These are phyloP conservation scores for Hippocampus abdominalis DNA, from an alignment of 2,113 vertebrate species.

Conservation along the genomic window DNA sequence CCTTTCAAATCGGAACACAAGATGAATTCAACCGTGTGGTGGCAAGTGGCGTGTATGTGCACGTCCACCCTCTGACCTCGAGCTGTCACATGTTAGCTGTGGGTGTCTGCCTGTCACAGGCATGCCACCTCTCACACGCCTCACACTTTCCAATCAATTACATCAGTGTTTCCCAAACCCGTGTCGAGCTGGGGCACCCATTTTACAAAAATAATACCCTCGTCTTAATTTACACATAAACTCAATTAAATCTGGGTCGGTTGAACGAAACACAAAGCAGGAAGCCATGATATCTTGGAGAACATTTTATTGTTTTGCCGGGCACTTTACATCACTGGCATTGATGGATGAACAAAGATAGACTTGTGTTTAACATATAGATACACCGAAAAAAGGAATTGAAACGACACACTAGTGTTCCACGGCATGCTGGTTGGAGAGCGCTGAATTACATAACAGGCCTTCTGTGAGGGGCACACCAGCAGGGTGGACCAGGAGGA, in stretches of 20 bases:
- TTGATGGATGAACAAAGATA: background rate
- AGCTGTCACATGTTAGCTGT: background rate
- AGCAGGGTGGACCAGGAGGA: slow-evolving; percentile 37
- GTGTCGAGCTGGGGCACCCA: background rate
- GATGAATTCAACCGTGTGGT: slow-evolving; percentile 14
- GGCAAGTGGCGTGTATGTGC: background rate
- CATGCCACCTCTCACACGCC: slow-evolving; percentile 14
- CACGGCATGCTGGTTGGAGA: background rate
- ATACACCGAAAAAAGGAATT: background rate
- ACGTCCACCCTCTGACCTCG: background rate
- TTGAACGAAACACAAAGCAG: too few relatives aligned
- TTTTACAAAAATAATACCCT: background rate
- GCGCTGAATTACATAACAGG: slow-evolving; percentile 42
- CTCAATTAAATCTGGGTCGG: too few relatives aligned
- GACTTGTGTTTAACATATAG: too few relatives aligned
- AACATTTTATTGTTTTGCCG: too few relatives aligned
- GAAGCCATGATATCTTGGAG: too few relatives aligned
- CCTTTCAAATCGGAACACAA: slow-evolving; percentile 14
- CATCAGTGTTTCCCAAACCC: background rate
- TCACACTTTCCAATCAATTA: slow-evolving; percentile 62
- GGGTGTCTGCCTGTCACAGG: slow-evolving; percentile 18
- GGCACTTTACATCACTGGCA: too few relatives aligned
- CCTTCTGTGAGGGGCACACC: slow-evolving; percentile 37
- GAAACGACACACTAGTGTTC: background rate
- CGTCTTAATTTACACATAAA: background rate